These are phyloP conservation scores for Drosophila nigrodunni DNA, from an alignment of 1,140 invertebrate species.

Conservation along the genomic window DNA sequence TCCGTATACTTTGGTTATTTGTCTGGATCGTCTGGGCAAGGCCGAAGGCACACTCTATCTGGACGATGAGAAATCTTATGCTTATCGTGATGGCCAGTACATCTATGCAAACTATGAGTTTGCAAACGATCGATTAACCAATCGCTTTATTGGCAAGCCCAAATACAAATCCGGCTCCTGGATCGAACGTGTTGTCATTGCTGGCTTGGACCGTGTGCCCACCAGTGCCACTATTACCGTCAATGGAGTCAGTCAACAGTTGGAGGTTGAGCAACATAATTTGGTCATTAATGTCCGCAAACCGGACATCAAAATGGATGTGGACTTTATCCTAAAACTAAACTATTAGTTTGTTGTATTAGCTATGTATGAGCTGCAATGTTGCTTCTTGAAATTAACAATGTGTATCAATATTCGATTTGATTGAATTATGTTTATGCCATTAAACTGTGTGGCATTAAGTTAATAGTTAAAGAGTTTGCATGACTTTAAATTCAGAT, in stretches of 20 bases:
- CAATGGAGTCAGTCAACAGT: constrained; percentile 57
- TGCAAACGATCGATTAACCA: constrained; percentile 88
- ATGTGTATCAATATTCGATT: constrained; percentile 10
- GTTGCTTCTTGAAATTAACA: neutral
- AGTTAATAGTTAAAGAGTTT: too few species aligned
- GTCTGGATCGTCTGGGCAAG: constrained; percentile 89
- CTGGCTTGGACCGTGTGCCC: constrained; percentile 89
- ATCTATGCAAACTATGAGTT: constrained; percentile 90
- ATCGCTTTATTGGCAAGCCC: constrained; percentile 86
- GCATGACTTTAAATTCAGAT: too few species aligned
- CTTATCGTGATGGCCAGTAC: constrained; percentile 93
- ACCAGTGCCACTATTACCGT: constrained; percentile 86
- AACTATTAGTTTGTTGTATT: constrained; percentile 62
- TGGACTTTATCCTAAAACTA: constrained; percentile 92
- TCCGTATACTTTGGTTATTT: constrained; percentile 95
- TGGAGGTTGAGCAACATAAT: constrained; percentile 64
- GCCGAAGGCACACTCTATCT: constrained; percentile 95
- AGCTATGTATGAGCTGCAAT: constrained; percentile 21
- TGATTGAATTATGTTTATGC: neutral
- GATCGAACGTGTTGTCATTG: constrained; percentile 94
- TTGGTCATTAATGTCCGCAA: constrained; percentile 91
- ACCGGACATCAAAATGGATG: constrained; percentile 92
- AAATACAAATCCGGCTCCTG: constrained; percentile 91
- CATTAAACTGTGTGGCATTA: neutral
- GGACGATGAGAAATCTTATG: constrained; percentile 95